A percentile compares a stretch with the other conserved stretches of the same genome.
Conservation (phyloP, 2,113 vertebrate species). For the Lichenostomus cassidix region DNA sequence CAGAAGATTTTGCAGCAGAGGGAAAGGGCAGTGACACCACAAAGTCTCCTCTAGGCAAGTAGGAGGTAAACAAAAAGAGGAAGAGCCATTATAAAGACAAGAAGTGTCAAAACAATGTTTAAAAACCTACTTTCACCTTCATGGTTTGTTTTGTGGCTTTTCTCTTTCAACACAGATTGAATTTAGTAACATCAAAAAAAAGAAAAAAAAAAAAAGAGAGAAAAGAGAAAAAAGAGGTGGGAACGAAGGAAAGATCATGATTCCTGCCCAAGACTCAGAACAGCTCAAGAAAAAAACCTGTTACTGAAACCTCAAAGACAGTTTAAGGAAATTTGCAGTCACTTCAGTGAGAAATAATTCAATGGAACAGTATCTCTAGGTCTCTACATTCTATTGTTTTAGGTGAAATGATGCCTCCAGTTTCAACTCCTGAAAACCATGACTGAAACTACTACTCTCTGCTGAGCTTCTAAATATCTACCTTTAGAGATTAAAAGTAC, state of each 20-base stretch:
- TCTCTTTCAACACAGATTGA: background rate
- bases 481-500: background rate
- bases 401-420: background rate
- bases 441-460: background rate
- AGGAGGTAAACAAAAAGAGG: background rate
- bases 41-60: background rate
- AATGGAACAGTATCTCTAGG: background rate
- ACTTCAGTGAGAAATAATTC: background rate
- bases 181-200: background rate
- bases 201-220: too few species aligned
- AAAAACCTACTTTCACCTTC: background rate
- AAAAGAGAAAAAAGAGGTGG: background rate
- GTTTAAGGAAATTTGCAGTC: background rate
- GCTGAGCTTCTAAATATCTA: background rate
- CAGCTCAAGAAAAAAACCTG: background rate
- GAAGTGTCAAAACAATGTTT: background rate
- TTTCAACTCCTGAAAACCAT: background rate
- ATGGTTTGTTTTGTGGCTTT: background rate
- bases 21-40: background rate
- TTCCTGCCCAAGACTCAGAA: background rate
- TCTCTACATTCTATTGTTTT: background rate
- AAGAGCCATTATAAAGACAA: background rate
- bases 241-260: background rate
- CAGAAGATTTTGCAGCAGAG: background rate
- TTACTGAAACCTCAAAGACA: background rate